Base-by-base conservation (phyloP, 2,797 vertebrate species). In the Champsocephalus esox region DNA sequence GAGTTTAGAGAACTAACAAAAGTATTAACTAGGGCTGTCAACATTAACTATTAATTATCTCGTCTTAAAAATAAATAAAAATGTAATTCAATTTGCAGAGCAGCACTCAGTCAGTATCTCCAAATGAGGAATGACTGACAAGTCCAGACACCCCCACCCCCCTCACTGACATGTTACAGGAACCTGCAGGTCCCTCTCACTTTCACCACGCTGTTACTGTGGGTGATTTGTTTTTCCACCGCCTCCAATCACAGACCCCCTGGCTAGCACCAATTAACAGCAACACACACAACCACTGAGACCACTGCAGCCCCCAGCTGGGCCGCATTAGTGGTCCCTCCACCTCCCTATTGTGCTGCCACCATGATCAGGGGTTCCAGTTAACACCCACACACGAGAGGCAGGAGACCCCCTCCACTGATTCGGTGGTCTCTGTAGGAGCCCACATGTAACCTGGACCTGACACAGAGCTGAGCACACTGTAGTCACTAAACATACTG, bases 201-300 rank as follows among this genome's bases (percentile, higher is more conserved):
- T 89, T 90, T 91, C 88, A 89, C 86, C 19, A 8, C 58, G 66
- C 55, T 88, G 87, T 73, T 87, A 90, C 86, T 88, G 77, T 8
- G 17, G 70, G 57, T 46, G 16, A 82, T 89, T 86, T 88, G 82
- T 90, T 82, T 86, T 75, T 68, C 52, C 79, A 59, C 58, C 28
- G 5, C 72, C 64, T 75, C 78, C 86, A 75, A 80, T 88, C 80
- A 43, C 28, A 74, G 57, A 13, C 79, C 78, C 85, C 83, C 87
- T 52, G 51, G 70, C 17, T 12, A 65, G 75, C 48, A 66, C 62
- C 89, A 93, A 89, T 91, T 91, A 91, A 66, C 89, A 83, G 60
- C 66, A 52, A 80, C 77, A 79, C 79, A 75, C 70, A 77, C 63
- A 80, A 38, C 17, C 46, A 66, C 44, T 14, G 45, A 75, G 64